phyloP scores from a whole-genome alignment of 2,888 invertebrate species.

The Phlogophora meticulosa region DNA sequence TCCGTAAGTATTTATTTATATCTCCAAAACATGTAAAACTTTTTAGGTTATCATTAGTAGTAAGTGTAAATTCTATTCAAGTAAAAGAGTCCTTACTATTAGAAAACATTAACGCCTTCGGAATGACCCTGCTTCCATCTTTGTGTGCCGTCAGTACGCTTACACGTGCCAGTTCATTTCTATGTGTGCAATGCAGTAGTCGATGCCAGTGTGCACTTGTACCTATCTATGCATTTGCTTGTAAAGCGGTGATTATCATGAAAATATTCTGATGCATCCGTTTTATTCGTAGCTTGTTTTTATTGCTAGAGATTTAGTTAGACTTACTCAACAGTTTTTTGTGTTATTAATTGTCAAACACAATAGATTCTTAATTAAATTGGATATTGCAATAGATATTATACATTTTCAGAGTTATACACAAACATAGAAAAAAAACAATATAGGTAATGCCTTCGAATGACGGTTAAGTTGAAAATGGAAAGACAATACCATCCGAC shows the following conservation, averaged over 20 bases:
- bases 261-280: slow-evolving; percentile 37
- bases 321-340: too few species aligned
- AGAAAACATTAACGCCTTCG: slow-evolving; percentile 24
- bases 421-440: background rate
- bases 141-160: slow-evolving; percentile 70
- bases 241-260: slow-evolving; percentile 32
- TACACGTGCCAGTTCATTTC: slow-evolving; percentile 75
- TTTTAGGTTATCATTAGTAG: background rate
- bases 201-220: slow-evolving; percentile 67
- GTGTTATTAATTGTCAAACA: background rate
- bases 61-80: background rate
- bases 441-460: too few species aligned
- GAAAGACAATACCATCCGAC: background rate
- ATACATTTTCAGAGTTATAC: background rate
- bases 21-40: background rate
- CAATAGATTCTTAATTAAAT: background rate
- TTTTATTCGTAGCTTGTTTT: slow-evolving; percentile 3
- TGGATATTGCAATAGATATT: background rate
- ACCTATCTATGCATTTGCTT: slow-evolving; percentile 60
- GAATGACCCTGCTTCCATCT: slow-evolving; percentile 64
- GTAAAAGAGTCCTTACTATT: slow-evolving; percentile 7
- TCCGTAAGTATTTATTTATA: background rate
- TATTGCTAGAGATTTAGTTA: background rate
- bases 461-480: background rate
- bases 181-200: slow-evolving; percentile 74